phyloP scores from a whole-genome alignment of 2,797 vertebrate species.

The Leptatherina wallacei region DNA sequence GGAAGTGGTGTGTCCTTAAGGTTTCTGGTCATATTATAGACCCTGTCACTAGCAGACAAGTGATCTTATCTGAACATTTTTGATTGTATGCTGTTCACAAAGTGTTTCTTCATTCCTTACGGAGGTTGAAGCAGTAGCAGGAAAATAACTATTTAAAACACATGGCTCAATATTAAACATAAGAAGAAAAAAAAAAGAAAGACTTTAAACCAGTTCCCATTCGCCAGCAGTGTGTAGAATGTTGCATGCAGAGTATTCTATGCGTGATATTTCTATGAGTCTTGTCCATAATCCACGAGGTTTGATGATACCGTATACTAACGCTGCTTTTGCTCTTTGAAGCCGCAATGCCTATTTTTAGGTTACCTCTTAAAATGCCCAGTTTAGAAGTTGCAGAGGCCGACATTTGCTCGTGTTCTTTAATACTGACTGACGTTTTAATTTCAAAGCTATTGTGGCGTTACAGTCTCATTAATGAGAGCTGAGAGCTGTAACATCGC shows the following conservation, averaged over 20 bases:
- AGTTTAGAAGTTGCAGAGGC: not conserved
- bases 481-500: not conserved
- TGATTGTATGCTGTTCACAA: not conserved
- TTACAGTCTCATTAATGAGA: conserved; percentile 1
- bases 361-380: not conserved
- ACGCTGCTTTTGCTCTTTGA: not conserved
- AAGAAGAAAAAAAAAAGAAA: not conserved
- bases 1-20: not conserved
- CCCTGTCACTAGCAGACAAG: not conserved
- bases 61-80: not conserved
- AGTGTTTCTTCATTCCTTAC: not conserved
- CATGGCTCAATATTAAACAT: not conserved
- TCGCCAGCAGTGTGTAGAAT: not conserved
- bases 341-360: not conserved
- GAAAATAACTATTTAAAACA: not conserved
- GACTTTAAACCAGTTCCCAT: not conserved
- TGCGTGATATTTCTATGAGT: not conserved
- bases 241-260: not conserved
- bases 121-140: not conserved
- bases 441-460: not conserved
- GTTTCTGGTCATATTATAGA: not conserved
- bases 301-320: not conserved
- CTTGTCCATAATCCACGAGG: not conserved
- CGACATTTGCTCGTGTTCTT: not conserved
- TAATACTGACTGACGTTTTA: not conserved